Conservation (phyloP, 2,888 invertebrate species). For the Hecatera dysodea region DNA sequence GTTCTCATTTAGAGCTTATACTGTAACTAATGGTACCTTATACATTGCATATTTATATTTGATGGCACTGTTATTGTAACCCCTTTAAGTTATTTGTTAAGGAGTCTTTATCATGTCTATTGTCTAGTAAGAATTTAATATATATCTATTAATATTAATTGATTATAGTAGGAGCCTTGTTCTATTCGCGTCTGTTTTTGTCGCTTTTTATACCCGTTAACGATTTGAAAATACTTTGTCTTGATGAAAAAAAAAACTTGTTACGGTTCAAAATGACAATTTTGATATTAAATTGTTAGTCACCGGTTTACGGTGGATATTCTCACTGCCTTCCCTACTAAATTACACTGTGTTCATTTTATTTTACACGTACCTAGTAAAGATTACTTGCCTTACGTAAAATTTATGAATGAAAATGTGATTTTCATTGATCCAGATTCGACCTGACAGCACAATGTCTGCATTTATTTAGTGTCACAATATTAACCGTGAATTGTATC, state of each 20-base stretch:
- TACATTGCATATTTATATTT: conserved; percentile 87
- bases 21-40: conserved; percentile 85
- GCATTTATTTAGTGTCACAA: conserved; percentile 83
- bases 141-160: conserved; percentile 84
- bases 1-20: conserved; percentile 86
- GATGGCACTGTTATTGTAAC: conserved; percentile 88
- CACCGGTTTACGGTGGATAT: conserved; percentile 74
- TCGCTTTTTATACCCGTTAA: conserved; percentile 85
- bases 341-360: conserved; percentile 84
- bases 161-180: conserved; percentile 86
- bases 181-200: conserved; percentile 84
- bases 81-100: conserved; percentile 90
- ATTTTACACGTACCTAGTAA: conserved; percentile 72
- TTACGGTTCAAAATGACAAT: conserved; percentile 78
- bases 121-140: conserved; percentile 90
- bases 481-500: conserved; percentile 52
- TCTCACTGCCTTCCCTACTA: conserved; percentile 83
- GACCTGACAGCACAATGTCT: conserved; percentile 78
- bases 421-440: conserved; percentile 73
- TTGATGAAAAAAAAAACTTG: conserved; percentile 71
- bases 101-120: conserved; percentile 90
- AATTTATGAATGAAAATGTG: conserved; percentile 72
- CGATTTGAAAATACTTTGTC: conserved; percentile 79
- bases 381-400: conserved; percentile 80
- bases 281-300: conserved; percentile 77